phyloP scores from a whole-genome alignment of 2,113 vertebrate species.

The Ardeotis arabs region DNA sequence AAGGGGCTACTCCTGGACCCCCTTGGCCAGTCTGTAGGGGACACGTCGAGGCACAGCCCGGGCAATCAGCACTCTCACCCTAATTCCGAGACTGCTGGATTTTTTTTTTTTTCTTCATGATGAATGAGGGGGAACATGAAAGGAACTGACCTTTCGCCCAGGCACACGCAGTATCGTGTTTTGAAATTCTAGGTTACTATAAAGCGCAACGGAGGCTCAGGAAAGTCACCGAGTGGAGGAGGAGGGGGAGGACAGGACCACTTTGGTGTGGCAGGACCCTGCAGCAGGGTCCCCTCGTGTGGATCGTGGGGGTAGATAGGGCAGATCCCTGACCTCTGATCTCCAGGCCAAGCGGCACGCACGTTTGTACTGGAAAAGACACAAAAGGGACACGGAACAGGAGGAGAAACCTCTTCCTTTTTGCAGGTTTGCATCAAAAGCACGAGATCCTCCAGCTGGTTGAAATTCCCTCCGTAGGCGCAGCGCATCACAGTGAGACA shows the following conservation, averaged over 20 bases:
- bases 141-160: background rate
- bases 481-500: background rate
- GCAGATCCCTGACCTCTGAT: background rate
- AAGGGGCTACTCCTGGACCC: background rate
- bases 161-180: background rate
- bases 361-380: background rate
- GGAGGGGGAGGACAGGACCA: background rate
- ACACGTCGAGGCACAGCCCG: accelerated
- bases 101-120: background rate
- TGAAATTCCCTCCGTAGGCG: background rate
- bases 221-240: background rate
- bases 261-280: background rate
- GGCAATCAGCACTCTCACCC: background rate
- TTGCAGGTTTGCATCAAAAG: background rate
- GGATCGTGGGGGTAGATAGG: accelerated
- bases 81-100: background rate
- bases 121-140: background rate
- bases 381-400: background rate
- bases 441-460: background rate
- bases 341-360: background rate
- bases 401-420: background rate
- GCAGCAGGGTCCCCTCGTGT: background rate
- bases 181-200: background rate
- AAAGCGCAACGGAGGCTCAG: background rate
- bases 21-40: background rate